A percentile compares a stretch with the other conserved stretches of the same genome.
Evolutionary conservation across 2,888 invertebrate species (phyloP).

Genomic region (Steinernema scapterisci): DNA sequence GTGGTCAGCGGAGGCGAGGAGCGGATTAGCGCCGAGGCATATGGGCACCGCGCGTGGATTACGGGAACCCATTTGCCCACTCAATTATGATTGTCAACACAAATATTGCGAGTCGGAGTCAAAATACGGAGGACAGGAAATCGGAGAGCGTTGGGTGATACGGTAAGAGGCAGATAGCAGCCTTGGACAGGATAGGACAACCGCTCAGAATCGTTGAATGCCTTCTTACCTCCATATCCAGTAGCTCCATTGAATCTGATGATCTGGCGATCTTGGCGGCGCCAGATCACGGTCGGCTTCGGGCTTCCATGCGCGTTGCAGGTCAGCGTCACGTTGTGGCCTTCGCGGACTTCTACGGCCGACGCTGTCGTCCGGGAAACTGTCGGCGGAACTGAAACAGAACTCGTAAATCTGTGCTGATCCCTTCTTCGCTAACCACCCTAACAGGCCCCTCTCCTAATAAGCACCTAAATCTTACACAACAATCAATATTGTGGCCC

Average conservation of each 20-base stretch:
- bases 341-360: slow-evolving; percentile 78
- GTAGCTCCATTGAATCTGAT: slow-evolving; percentile 66
- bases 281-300: slow-evolving; percentile 63
- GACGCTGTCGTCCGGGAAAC: slow-evolving; percentile 87
- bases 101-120: slow-evolving; percentile 19
- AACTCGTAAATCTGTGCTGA: too few relatives aligned
- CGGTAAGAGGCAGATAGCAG: slow-evolving; percentile 11
- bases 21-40: slow-evolving; percentile 29
- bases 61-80: slow-evolving; percentile 28
- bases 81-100: slow-evolving; percentile 32
- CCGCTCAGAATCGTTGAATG: background rate
- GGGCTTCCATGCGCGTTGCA: slow-evolving; percentile 67
- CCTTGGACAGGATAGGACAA: too few relatives aligned
- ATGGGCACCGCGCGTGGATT: slow-evolving; percentile 23
- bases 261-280: slow-evolving; percentile 63
- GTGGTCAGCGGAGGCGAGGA: slow-evolving; percentile 9
- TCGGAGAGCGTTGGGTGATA: slow-evolving; percentile 36
- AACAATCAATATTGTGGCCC: slow-evolving; percentile 18
- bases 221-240: slow-evolving; percentile 62
- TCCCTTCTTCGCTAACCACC: too few relatives aligned
- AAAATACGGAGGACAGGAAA: slow-evolving; percentile 22
- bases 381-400: slow-evolving; percentile 83
- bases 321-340: slow-evolving; percentile 65
- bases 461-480: background rate
- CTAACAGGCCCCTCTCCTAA: too few relatives aligned